phyloP scores from a whole-genome alignment of 2,888 invertebrate species.

The Endomychus coccineus region DNA sequence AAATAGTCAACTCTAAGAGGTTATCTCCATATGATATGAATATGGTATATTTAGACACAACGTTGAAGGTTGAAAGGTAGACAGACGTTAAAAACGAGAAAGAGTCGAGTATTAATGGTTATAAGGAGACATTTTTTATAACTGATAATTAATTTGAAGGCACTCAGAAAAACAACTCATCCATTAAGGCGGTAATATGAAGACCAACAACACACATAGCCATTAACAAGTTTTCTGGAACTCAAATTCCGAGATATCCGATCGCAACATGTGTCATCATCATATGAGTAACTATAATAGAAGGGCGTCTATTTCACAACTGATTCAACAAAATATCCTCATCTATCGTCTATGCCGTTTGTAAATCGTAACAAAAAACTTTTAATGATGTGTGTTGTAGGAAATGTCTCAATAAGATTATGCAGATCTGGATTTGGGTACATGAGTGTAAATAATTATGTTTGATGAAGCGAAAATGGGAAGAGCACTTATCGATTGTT shows the following conservation, averaged over 20 bases:
- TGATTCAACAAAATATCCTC: no score
- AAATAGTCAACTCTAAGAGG: no score
- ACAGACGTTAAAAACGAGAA: conserved; percentile 17
- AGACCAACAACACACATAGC: conserved; percentile 30
- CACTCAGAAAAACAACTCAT: conserved; percentile 41
- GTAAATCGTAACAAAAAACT: no score
- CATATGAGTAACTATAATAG: conserved; percentile 28
- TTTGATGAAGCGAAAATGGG: no score
- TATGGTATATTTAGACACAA: conserved; percentile 17
- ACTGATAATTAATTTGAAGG: conserved; percentile 39
- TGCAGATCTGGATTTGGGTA: no score
- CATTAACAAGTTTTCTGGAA: conserved; percentile 35
- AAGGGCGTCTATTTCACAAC: no score
- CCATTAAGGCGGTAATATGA: conserved; percentile 40
- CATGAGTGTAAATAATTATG: no score
- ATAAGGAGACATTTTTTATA: conserved; percentile 13
- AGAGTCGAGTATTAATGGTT: conserved; percentile 16
- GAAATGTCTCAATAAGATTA: no score
- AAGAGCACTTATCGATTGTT: no score
- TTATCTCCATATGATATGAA: conserved; percentile 6
- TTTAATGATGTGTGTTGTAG: no score
- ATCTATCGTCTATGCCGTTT: no score
- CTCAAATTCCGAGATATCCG: conserved; percentile 33
- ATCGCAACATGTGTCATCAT: conserved; percentile 38
- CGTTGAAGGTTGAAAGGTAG: conserved; percentile 17